These are phyloP conservation scores for Diloba caeruleocephala DNA, from an alignment of 2,888 invertebrate genomes.

Conservation along the genomic window DNA sequence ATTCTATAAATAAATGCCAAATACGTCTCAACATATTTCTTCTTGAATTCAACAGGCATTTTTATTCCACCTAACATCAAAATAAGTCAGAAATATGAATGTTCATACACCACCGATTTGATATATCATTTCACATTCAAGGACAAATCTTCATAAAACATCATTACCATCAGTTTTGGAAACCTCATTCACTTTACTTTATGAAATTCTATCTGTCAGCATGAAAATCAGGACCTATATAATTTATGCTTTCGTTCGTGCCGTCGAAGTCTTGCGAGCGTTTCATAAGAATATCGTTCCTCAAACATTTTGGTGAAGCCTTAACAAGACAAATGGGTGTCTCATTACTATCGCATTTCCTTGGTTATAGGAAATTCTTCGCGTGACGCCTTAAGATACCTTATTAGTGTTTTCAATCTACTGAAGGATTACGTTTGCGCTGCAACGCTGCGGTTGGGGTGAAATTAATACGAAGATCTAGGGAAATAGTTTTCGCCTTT, in stretches of 20 bases:
- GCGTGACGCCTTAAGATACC: constrained; percentile 67
- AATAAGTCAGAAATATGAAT: not conserved
- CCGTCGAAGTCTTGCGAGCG: constrained; percentile 5
- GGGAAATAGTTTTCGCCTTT: constrained; percentile 19
- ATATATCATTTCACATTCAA: constrained; percentile 2
- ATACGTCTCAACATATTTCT: too few relatives aligned
- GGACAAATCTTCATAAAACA: constrained; percentile 23
- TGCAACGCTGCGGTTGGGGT: constrained; percentile 46
- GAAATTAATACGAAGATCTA: constrained; percentile 48
- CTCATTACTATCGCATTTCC: constrained; percentile 70
- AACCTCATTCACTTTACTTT: constrained; percentile 16
- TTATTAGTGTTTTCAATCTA: constrained; percentile 68
- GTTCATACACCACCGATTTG: constrained; percentile 1
- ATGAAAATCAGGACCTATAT: constrained; percentile 30
- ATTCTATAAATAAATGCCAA: too few relatives aligned
- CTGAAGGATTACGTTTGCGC: constrained; percentile 44
- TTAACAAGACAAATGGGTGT: constrained; percentile 78
- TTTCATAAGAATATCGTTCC: constrained; percentile 30
- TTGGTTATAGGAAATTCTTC: constrained; percentile 67
- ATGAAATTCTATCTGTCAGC: constrained; percentile 25
- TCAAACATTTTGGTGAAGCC: constrained; percentile 71
- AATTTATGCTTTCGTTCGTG: constrained; percentile 43
- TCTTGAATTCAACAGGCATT: too few relatives aligned
- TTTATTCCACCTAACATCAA: not conserved
- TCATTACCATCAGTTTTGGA: constrained; percentile 12